Conservation (phyloP, 2,888 invertebrate genomes). For the Rapana venosa region DNA sequence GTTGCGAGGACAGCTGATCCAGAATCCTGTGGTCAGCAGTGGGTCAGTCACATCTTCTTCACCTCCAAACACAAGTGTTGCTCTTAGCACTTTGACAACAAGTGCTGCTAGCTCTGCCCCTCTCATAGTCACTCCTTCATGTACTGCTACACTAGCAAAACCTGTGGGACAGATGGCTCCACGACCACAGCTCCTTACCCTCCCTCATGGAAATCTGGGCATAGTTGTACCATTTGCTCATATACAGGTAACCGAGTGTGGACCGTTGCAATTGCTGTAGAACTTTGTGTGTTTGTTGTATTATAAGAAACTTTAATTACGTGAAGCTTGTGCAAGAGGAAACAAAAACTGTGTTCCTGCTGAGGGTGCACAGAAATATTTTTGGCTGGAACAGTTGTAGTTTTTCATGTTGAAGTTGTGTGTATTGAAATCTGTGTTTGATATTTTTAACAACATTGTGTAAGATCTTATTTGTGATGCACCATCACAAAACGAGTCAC, state of each 20-base stretch:
- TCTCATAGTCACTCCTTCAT: slow-evolving; percentile 28
- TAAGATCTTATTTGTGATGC: no score
- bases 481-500: no score
- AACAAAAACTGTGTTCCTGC: no score
- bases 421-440: no score
- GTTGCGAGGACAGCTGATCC: slow-evolving; percentile 33
- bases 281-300: not conserved
- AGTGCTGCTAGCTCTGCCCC: slow-evolving; percentile 31
- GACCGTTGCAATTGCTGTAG: not conserved
- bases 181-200: slow-evolving; percentile 36
- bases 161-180: slow-evolving; percentile 13
- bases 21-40: not conserved
- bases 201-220: slow-evolving; percentile 40
- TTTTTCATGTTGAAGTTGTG: no score
- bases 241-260: slow-evolving; percentile 2
- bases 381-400: no score
- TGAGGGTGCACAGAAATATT: no score
- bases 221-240: slow-evolving; percentile 48
- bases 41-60: not conserved
- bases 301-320: no score
- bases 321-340: no score
- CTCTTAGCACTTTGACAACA: not conserved
- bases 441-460: no score
- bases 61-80: not conserved
- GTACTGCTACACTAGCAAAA: slow-evolving; percentile 8